These are phyloP conservation scores for Trichogramma dendrolimi DNA, from an alignment of 2,888 invertebrate genomes.

Conservation along the genomic window DNA sequence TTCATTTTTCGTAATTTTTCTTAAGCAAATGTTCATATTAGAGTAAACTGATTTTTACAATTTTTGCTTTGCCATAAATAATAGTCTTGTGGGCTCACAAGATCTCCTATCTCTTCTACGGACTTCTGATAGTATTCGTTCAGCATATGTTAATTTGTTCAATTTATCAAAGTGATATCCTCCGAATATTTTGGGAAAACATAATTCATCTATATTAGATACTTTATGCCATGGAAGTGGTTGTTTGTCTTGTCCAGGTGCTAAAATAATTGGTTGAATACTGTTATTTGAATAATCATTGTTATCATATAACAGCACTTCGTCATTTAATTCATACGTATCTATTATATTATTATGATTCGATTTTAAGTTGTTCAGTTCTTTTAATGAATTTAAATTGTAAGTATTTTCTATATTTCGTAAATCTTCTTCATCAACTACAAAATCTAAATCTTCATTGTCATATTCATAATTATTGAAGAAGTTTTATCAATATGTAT, in stretches of 20 bases:
- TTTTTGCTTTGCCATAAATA: conserved; percentile 16
- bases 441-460: conserved; percentile 14
- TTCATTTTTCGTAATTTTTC: neutral
- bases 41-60: conserved; percentile 1
- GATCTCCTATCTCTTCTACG: conserved; percentile 9
- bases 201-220: conserved; percentile 32
- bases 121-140: conserved; percentile 20
- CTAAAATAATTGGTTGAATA: conserved; percentile 25
- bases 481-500: conserved; percentile 20
- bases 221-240: conserved; percentile 33
- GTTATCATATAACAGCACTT: conserved; percentile 30
- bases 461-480: conserved; percentile 20
- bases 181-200: conserved; percentile 34
- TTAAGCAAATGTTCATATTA: conserved; percentile 4
- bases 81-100: conserved; percentile 10
- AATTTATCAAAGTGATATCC: conserved; percentile 14
- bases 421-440: conserved; percentile 19
- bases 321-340: conserved; percentile 21
- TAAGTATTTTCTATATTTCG: no score
- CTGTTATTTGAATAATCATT: conserved; percentile 11
- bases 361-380: no score
- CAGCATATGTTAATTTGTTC: conserved; percentile 11
- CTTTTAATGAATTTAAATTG: no score
- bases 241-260: conserved; percentile 34
- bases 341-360: conserved; percentile 15